Base-by-base conservation (phyloP, 2,888 invertebrate species). In the Xylota segnis region DNA sequence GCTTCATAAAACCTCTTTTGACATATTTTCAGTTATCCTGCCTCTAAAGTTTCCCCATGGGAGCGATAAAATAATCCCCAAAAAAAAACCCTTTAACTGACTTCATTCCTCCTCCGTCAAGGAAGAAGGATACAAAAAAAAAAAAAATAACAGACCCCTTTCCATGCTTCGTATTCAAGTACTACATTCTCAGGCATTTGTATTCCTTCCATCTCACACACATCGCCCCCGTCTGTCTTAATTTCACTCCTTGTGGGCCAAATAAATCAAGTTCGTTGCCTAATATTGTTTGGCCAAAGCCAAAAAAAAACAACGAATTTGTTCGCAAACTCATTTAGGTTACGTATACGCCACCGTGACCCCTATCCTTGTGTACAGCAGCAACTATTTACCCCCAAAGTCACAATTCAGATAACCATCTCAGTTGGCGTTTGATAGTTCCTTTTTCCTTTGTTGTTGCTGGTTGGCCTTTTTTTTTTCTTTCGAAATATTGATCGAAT, bases 381-480 rank as follows among this genome's bases (percentile, higher is more conserved):
- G 54, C 37, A 47, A 66, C 71, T 72, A 61, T 65, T 70, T 71
- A 61, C 65, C 59, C 59, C 71, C 70, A 50, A 70, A 86, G 61
- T 86, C 82, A 82, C 86, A 82, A 82, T 82, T 68, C 76, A 77
- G 86, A 81, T 82, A 86, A 77, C 76, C 56, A 82, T 82, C 86
- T 56, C 45, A 45, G 81, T 76, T 86, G 81, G 75, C 75, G 70
- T 82, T 86, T 87, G 82, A 83, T 77, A 77, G 72, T 74, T 83
- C 52, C 37, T 58, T 68, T 56, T 50, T 29, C 45, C 37, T 23
- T 52, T 68, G 23, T 61, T 70, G 14, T 58, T 63, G 18, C 58
- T 68, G 29, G 63, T 56, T 71, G 3, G 29, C 23, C 47, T 47
- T 63, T 29, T 34, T 32, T 37, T 71, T 45, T 58, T n/a, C 23